phyloP scores from a whole-genome alignment of 2,113 vertebrate genomes.

The Tachycineta bicolor region DNA sequence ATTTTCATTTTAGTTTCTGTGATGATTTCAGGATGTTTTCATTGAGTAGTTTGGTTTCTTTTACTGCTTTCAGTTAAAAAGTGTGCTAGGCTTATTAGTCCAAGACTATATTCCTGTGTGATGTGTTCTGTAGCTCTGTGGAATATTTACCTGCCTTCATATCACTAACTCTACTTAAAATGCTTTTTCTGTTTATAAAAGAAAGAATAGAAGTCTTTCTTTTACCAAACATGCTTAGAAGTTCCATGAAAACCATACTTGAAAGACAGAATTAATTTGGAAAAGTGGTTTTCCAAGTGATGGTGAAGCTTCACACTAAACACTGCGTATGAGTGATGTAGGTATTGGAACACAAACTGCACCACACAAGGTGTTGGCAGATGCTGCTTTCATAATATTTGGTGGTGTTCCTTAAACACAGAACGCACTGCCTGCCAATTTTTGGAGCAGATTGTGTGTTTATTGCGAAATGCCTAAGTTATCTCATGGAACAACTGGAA shows the following conservation, averaged over 20 bases:
- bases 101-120: background rate
- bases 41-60: background rate
- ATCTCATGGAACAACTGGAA: background rate
- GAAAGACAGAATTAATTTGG: background rate
- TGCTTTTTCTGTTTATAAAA: background rate
- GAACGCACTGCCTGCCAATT: background rate
- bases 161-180: background rate
- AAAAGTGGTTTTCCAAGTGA: background rate
- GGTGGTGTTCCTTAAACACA: background rate
- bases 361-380: background rate
- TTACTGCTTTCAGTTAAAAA: background rate
- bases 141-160: background rate
- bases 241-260: background rate
- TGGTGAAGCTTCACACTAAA: background rate
- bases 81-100: background rate
- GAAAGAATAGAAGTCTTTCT: background rate
- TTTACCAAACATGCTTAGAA: background rate
- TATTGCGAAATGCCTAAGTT: rapidly evolving
- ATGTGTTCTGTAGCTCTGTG: background rate
- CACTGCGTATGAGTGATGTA: background rate
- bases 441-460: background rate
- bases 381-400: background rate
- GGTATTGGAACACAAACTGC: background rate
- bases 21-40: background rate
- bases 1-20: background rate